Percentiles rank a stretch among this genome's conserved stretches.
phyloP scores from a whole-genome alignment of 2,797 vertebrate genomes.

The Leptoclinus maculatus region DNA sequence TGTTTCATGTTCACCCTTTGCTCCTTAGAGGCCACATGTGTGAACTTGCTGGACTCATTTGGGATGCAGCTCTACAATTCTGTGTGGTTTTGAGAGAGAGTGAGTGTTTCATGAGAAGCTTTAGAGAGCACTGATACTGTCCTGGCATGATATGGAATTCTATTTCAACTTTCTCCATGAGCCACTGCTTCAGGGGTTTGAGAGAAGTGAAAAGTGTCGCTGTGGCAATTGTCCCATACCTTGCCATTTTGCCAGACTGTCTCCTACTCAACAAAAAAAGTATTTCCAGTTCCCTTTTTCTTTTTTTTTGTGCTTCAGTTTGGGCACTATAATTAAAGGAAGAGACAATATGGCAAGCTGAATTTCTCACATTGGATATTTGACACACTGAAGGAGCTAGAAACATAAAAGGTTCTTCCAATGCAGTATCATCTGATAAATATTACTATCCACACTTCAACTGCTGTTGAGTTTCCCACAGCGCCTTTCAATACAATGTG shows the following conservation, averaged over 20 bases:
- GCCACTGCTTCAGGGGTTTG: conserved; percentile 41
- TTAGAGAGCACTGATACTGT: conserved; percentile 52
- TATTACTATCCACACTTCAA: not conserved
- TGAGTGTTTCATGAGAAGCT: conserved; percentile 40
- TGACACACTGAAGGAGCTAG: not conserved
- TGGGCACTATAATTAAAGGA: conserved; percentile 8
- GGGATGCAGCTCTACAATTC: not conserved
- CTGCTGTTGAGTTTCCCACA: not conserved
- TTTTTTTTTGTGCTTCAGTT: conserved; percentile 24
- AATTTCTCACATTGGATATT: conserved; percentile 19
- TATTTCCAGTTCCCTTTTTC: not conserved
- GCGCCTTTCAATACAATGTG: not conserved
- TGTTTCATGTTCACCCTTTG: conserved; percentile 34
- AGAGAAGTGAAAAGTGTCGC: conserved; percentile 30
- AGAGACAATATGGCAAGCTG: not conserved
- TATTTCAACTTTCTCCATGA: conserved; percentile 56
- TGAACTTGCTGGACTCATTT: conserved; percentile 41
- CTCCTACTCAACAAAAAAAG: conserved; percentile 22
- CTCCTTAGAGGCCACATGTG: conserved; percentile 23
- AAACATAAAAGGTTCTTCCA: conserved; percentile 27
- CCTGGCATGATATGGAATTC: conserved; percentile 64
- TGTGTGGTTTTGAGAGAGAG: conserved; percentile 18
- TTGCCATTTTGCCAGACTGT: conserved; percentile 47
- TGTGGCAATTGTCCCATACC: conserved; percentile 45
- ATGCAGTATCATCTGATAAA: conserved; percentile 11